phyloP scores from a whole-genome alignment of 1,140 invertebrate genomes.

The Drosophila arawakana region DNA sequence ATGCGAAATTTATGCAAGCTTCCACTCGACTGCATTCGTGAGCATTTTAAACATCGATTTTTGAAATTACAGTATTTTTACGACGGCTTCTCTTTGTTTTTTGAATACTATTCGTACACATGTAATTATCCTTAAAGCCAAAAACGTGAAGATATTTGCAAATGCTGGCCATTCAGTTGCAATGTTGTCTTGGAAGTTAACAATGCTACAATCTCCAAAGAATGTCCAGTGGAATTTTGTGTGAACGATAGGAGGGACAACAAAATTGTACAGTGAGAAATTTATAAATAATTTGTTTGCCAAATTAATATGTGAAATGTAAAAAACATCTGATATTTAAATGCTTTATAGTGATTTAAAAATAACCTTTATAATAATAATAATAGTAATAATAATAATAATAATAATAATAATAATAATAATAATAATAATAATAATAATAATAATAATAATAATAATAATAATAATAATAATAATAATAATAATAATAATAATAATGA shows the following conservation, averaged over 20 bases:
- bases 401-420: too few species aligned
- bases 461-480: too few species aligned
- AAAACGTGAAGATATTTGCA: slow-evolving; percentile 75
- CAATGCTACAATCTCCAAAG: slow-evolving; percentile 50
- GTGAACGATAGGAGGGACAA: too few species aligned
- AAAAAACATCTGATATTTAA: too few species aligned
- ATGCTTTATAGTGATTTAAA: too few species aligned
- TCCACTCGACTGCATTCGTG: slow-evolving; percentile 4
- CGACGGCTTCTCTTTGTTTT: not conserved
- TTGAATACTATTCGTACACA: slow-evolving; percentile 32
- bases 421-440: too few species aligned
- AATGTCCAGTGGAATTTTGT: not conserved
- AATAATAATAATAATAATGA: too few species aligned
- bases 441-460: too few species aligned
- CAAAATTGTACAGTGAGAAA: too few species aligned
- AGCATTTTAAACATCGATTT: slow-evolving; percentile 12
- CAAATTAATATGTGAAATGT: not conserved
- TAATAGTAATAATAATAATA: too few species aligned
- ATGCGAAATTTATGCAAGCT: slow-evolving; percentile 5
- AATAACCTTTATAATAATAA: too few species aligned
- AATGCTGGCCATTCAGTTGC: slow-evolving; percentile 56
- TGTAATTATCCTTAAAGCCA: slow-evolving; percentile 73
- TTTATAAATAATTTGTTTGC: too few species aligned
- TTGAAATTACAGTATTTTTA: slow-evolving; percentile 1
- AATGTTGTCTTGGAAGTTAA: slow-evolving; percentile 50